Base-by-base conservation (phyloP, 2,113 vertebrate species). In the Sakesphorus luctuosus region DNA sequence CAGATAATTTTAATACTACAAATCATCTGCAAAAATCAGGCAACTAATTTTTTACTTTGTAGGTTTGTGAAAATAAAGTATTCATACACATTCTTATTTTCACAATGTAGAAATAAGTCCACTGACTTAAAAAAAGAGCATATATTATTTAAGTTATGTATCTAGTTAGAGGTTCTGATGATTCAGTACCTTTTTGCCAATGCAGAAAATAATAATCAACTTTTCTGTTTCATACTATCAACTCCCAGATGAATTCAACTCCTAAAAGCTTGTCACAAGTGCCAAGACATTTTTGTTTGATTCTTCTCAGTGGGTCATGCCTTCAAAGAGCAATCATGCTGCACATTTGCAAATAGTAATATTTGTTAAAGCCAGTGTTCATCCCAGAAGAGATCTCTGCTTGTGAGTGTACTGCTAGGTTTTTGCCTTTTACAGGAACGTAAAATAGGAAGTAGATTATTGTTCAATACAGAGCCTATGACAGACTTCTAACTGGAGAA, bases 401-500 rank as follows among this genome's bases (percentile, higher is more conserved):
- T 24, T 72, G 16, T 49, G 15, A 69, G 15, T 44, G 20, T 68
- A 35, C 15, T 72, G 72, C 23, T 77, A 63, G 35, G 86, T 67
- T 90, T 90, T 89, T 83, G 43, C 2, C 2, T 82, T 84, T 93
- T 88, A 78, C 59, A 75, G 49, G 61, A 87, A 92, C 5, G 2
- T 61, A 84, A 96, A 94, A 87, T 53, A 84, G 61, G 55, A 95
- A 92, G 79, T 61, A 19, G 61, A 44, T 93, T 89, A 89, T 87
- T 90, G 77, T 81, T 90, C 65, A 90, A 38, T 56, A 92, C 10
- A 0, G 2, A 72, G 73, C n/a, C 73, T 89, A 49, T 72, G 84
- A 87, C 86, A 94, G 76, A 89, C 53, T 76, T 78, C 61, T 89
- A 35, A 75, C 73, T n/a, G 65, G 79, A 88, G 94, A 94, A 94